Conservation (phyloP, 2,888 invertebrate species). For the Melanargia galathea region DNA sequence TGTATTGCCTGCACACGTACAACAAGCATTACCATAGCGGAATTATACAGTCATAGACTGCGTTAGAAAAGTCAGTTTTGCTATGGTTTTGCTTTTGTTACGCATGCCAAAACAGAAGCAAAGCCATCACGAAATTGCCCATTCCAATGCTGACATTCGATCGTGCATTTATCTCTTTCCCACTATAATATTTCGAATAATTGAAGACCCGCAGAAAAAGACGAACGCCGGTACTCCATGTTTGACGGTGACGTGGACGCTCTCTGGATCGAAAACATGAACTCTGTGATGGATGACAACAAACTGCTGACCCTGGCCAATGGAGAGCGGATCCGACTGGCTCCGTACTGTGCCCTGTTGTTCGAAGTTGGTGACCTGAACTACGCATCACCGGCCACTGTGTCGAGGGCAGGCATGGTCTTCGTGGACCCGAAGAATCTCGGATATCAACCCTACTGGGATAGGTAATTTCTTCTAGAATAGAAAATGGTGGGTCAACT, state of each 20-base stretch:
- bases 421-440: conserved; percentile 96
- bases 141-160: no score
- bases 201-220: conserved; percentile 82
- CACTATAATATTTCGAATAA: background rate
- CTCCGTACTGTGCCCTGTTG: conserved; percentile 90
- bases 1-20: no score
- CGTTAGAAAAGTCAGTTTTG: no score
- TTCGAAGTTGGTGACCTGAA: conserved; percentile 95
- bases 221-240: conserved; percentile 91
- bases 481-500: no score
- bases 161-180: no score
- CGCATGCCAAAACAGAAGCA: no score
- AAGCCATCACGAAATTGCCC: no score
- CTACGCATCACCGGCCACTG: conserved; percentile 96
- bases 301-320: conserved; percentile 94
- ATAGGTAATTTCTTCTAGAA: conserved; percentile 71
- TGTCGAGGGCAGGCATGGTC: conserved; percentile 96
- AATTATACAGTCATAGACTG: no score
- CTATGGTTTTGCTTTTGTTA: no score
- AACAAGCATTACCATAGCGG: no score
- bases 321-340: conserved; percentile 92
- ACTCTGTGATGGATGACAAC: conserved; percentile 98
- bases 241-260: conserved; percentile 98
- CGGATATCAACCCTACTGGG: conserved; percentile 93
- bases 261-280: conserved; percentile 98